Evolutionary conservation across 2,888 invertebrate species (phyloP).

Genomic region (Zaprionus lineosus): DNA sequence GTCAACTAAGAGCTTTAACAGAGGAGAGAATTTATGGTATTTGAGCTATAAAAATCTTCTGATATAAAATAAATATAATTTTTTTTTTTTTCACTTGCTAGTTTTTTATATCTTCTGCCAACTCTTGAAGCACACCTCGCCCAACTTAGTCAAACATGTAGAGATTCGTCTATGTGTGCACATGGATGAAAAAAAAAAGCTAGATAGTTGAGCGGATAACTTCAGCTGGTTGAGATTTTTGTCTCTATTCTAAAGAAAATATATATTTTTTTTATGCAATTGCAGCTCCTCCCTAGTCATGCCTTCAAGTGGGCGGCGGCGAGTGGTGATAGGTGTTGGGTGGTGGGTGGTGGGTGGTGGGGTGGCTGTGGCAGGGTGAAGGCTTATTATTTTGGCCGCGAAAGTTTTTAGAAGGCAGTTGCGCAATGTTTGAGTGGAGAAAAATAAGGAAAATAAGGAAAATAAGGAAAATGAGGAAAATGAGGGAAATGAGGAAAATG

Average conservation of each 20-base stretch:
- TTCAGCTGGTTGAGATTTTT: conserved; percentile 37
- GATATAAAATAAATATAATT: too few relatives aligned
- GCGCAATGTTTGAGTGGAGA: conserved; percentile 31
- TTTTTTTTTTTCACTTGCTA: neutral
- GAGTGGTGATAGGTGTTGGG: neutral
- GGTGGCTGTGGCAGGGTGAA: neutral
- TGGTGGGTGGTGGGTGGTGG: neutral
- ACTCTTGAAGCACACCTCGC: conserved; percentile 17
- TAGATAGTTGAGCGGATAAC: conserved; percentile 36
- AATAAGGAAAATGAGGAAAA: too few relatives aligned
- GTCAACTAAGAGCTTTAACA: too few relatives aligned
- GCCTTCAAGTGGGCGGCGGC: neutral
- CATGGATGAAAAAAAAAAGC: conserved; percentile 1
- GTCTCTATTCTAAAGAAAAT: conserved; percentile 28
- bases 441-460: too few relatives aligned
- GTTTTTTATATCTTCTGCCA: neutral
- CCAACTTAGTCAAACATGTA: conserved; percentile 10
- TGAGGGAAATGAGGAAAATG: conserved; percentile 5
- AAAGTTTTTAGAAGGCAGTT: conserved; percentile 40
- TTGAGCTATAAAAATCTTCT: too few relatives aligned
- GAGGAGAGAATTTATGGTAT: too few relatives aligned
- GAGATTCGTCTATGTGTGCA: conserved; percentile 12
- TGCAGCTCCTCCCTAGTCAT: neutral
- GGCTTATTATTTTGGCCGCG: conserved; percentile 34
- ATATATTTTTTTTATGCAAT: conserved; percentile 18